These are phyloP conservation scores for Sarcophaga carnaria DNA, from an alignment of 2,888 invertebrate species.

Conservation along the genomic window DNA sequence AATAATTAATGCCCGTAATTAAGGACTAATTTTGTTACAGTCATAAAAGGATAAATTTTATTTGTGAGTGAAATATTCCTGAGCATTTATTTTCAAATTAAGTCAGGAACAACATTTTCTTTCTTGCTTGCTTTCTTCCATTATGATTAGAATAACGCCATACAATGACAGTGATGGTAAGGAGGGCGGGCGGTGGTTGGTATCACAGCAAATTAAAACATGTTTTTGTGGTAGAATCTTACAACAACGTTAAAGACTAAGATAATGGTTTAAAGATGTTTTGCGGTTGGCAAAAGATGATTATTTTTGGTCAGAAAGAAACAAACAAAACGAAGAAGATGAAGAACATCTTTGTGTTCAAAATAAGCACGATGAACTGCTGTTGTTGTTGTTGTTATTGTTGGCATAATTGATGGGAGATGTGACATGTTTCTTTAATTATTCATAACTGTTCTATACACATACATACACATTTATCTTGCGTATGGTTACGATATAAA, in stretches of 20 bases:
- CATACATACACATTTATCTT: slow-evolving; percentile 22
- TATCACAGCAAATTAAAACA: slow-evolving; percentile 11
- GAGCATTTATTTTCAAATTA: slow-evolving; percentile 72
- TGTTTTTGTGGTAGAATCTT: slow-evolving; percentile 48
- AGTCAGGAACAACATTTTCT: slow-evolving; percentile 65
- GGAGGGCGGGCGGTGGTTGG: not conserved
- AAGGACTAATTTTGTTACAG: slow-evolving; percentile 68
- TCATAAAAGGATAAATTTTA: slow-evolving; percentile 60
- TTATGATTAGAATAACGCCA: slow-evolving; percentile 54
- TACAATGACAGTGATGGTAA: not conserved
- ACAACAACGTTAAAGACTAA: slow-evolving; percentile 41
- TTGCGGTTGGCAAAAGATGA: slow-evolving; percentile 44
- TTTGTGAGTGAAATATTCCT: slow-evolving; percentile 61
- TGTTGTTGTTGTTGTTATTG: not conserved
- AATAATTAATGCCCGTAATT: slow-evolving; percentile 69
- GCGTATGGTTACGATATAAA: slow-evolving; percentile 38
- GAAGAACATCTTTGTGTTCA: not conserved
- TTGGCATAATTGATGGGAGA: slow-evolving; percentile 61
- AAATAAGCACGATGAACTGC: slow-evolving; percentile 4
- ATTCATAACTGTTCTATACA: slow-evolving; percentile 56
- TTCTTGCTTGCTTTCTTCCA: slow-evolving; percentile 41
- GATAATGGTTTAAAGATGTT: slow-evolving; percentile 65
- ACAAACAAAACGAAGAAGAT: not conserved
- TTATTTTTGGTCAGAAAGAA: slow-evolving; percentile 47
- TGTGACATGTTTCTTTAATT: slow-evolving; percentile 68